A percentile compares a stretch with the other conserved stretches of the same genome.
Conservation (phyloP, 2,797 vertebrate species). For the Gobio occitaniae region DNA sequence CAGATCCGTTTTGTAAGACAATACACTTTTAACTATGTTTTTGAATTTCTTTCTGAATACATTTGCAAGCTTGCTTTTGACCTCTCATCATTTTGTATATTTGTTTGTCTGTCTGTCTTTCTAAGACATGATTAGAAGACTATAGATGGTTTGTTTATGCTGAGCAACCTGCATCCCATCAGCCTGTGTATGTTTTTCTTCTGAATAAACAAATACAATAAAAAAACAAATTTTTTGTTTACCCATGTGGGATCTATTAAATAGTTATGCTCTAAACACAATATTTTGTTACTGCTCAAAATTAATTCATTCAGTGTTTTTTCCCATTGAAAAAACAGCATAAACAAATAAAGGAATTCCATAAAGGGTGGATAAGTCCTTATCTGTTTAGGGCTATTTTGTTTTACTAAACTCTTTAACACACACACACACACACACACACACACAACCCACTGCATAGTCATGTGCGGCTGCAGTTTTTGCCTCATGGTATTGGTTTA, state of each 20-base stretch:
- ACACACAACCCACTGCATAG: background rate
- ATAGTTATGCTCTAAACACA: conserved; percentile 22
- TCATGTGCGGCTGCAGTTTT: background rate
- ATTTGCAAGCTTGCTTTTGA: background rate
- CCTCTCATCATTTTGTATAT: conserved; percentile 19
- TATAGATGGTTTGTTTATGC: conserved; percentile 12
- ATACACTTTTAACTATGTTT: background rate
- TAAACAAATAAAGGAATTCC: conserved; percentile 63
- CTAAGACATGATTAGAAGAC: background rate
- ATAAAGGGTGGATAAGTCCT: conserved; percentile 61
- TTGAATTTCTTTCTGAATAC: background rate
- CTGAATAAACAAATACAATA: conserved; percentile 33
- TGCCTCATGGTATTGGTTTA: background rate
- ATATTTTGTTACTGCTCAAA: conserved; percentile 64
- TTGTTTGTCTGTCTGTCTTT: conserved; percentile 25
- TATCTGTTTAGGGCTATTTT: conserved; percentile 36
- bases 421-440: background rate
- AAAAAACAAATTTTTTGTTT: conserved; percentile 19
- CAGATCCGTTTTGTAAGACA: background rate
- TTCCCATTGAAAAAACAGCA: conserved; percentile 65
- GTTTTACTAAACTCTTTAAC: conserved; percentile 46
- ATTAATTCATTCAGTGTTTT: conserved; percentile 61
- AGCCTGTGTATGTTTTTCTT: conserved; percentile 11
- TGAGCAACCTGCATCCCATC: conserved; percentile 30
- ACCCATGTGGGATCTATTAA: conserved; percentile 42